Evolutionary conservation across 2,797 vertebrate genomes (phyloP), one percentile per base, ranked within the genome.

Genomic region (Sebastes cheni): DNA sequence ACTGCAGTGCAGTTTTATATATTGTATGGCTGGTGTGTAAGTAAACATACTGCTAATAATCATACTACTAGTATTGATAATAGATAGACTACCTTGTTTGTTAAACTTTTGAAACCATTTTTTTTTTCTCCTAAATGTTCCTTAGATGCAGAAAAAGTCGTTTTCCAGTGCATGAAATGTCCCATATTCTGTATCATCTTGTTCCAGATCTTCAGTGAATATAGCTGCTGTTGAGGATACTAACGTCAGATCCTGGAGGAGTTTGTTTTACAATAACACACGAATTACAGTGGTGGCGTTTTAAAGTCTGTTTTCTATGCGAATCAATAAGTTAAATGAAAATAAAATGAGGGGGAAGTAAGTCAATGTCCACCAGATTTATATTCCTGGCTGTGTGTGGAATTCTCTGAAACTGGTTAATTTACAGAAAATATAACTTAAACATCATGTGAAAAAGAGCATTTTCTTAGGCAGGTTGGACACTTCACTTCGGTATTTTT

Each of bases 1-100:
- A 77, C 77, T 91, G 73, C 80, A 84, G 2, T 34, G 23, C 32
- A 58, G 1, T 65, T 46, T 7, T 14, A 46, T 46, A 42, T 10
- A 30, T 72, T 22, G 56, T 50, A 14, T 11, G 3, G 5, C 6
- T 25, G 6, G 2, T 23, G 20, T 36, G 14, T 9, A 2, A 16
- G 12, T 22, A 16, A 58, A 5, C 16, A 46, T 11, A 73, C 14
- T 70, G 27, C 11, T 25, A 13, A 56, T 34, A 42, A 34, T 8
- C 22, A 32, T 23, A 71, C n/a, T 55, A 18, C 20, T 62, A 59
- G 14, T 25, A 55, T 6, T 34, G 20, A 13, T 46, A 22, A 22
- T 36, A 67, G 16, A 29, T 64, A 13, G 12, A 3, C 23, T 6
- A 58, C 23, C 22, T 64, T 50, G n/a, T 52, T 42, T 13, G 4